Percentiles rank a stretch among this genome's conserved stretches.
Conservation (phyloP, 2,113 vertebrate species). For the Corydoras sp. region DNA sequence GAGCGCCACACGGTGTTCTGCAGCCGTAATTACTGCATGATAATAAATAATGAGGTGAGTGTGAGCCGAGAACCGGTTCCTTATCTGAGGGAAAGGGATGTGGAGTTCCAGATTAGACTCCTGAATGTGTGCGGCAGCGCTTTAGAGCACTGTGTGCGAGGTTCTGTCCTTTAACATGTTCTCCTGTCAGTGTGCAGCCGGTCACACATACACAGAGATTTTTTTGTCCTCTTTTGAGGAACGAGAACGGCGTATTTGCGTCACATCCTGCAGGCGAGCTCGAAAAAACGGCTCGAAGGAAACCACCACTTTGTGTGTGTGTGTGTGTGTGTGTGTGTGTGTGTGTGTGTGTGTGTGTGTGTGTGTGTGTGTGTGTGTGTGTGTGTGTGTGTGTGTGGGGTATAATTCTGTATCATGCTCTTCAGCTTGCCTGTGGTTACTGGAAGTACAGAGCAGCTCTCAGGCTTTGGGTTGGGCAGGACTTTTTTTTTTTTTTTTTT, state of each 20-base stretch:
- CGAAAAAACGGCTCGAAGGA: slow-evolving; percentile 20
- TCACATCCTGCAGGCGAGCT: slow-evolving; percentile 37
- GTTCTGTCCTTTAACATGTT: neutral
- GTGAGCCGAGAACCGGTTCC: no score
- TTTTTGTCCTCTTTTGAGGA: slow-evolving; percentile 30
- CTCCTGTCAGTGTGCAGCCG: slow-evolving; percentile 14
- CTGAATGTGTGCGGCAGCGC: no score
- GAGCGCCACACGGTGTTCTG: no score
- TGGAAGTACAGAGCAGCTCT: slow-evolving; percentile 13
- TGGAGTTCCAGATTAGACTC: no score
- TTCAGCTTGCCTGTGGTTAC: slow-evolving; percentile 12
- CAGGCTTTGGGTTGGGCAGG: slow-evolving; percentile 17
- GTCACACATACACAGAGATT: slow-evolving; percentile 45
- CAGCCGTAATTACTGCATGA: no score
- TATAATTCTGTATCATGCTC: neutral
- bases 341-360: neutral
- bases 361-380: slow-evolving; percentile 22
- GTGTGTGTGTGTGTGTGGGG: slow-evolving; percentile 2
- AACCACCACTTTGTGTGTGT: slow-evolving; percentile 30
- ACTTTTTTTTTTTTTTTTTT: neutral
- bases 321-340: slow-evolving; percentile 32
- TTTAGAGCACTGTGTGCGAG: neutral
- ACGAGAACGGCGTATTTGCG: slow-evolving; percentile 14
- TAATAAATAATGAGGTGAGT: no score
- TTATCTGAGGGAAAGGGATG: no score